Conservation (phyloP, 2,888 invertebrate genomes). For the Athalia cordata region DNA sequence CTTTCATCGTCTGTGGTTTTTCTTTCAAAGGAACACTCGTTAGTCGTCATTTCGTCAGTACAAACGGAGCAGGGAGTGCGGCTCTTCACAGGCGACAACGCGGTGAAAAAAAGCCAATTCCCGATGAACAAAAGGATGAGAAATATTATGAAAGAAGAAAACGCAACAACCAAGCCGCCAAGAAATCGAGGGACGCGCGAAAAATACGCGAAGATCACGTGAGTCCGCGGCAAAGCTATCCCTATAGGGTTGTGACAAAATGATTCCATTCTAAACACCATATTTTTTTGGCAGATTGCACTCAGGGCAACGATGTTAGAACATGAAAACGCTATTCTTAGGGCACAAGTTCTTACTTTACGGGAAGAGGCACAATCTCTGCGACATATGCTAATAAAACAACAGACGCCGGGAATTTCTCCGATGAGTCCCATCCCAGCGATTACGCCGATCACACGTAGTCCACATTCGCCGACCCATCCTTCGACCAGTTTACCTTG, state of each 20-base stretch:
- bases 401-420: constrained; percentile 51
- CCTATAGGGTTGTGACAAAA: not conserved
- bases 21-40: constrained; percentile 44
- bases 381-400: constrained; percentile 79
- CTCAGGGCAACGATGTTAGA: constrained; percentile 89
- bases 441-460: not conserved
- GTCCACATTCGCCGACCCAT: constrained; percentile 13
- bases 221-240: constrained; percentile 51
- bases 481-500: constrained; percentile 29
- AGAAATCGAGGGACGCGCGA: constrained; percentile 92
- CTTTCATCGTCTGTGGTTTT: not conserved
- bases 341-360: constrained; percentile 87
- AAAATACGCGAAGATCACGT: constrained; percentile 92
- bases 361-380: constrained; percentile 86
- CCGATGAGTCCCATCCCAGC: constrained; percentile 11
- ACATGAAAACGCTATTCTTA: constrained; percentile 90
- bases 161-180: constrained; percentile 93
- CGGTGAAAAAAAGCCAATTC: constrained; percentile 91
- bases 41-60: constrained; percentile 53
- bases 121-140: constrained; percentile 90
- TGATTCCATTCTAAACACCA: constrained; percentile 23
- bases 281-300: constrained; percentile 79
- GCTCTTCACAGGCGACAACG: constrained; percentile 77
- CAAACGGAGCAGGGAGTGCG: constrained; percentile 49
- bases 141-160: constrained; percentile 92